Evolutionary conservation across 2,797 vertebrate species (phyloP).

Genomic region (Carcharodon carcharias): DNA sequence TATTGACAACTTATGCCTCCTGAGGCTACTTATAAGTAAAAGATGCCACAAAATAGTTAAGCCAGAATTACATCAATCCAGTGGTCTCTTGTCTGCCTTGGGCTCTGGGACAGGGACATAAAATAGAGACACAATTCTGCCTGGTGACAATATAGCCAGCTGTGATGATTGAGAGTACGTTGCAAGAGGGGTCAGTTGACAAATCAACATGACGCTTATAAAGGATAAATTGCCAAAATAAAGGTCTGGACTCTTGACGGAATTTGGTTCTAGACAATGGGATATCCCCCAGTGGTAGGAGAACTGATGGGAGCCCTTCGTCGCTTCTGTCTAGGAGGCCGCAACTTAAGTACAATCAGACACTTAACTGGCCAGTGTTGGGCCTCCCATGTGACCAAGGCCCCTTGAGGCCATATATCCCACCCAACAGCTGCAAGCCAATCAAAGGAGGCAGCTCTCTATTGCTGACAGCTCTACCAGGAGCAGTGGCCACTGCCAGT

Average conservation of each 20-base stretch:
- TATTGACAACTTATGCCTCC: background rate
- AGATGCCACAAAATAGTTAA: background rate
- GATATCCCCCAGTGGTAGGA: too few species aligned
- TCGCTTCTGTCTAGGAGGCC: too few species aligned
- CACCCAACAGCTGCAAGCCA: too few species aligned
- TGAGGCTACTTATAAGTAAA: background rate
- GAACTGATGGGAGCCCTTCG: too few species aligned
- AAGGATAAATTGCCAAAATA: background rate
- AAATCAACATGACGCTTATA: background rate
- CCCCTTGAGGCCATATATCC: too few species aligned
- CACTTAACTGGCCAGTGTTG: too few species aligned
- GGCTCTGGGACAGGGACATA: background rate
- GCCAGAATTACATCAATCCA: background rate
- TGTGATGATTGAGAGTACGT: background rate
- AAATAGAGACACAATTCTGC: background rate
- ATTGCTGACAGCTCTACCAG: too few species aligned
- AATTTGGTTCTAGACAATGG: too few species aligned
- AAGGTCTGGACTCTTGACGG: background rate
- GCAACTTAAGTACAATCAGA: too few species aligned
- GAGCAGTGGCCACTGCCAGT: too few species aligned
- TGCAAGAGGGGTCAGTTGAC: background rate
- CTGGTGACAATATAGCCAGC: background rate
- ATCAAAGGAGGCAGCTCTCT: too few species aligned
- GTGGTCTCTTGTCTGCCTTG: background rate
- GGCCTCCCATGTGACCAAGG: too few species aligned